Evolutionary conservation across 1,140 invertebrate species (phyloP).

Genomic region (Drosophila insularis): DNA sequence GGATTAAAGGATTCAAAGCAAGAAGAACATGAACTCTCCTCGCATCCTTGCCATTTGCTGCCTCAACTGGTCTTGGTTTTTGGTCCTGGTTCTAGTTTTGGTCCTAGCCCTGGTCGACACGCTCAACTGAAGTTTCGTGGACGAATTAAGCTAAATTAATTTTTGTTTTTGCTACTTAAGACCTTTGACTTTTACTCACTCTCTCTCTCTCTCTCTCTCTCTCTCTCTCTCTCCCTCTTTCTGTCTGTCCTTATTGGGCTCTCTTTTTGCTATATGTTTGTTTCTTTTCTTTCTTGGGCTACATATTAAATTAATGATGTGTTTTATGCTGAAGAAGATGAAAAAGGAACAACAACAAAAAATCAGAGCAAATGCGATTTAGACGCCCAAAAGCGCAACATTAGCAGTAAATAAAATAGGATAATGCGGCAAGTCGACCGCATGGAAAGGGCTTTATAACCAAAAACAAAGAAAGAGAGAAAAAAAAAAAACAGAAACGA

Average conservation of each 20-base stretch:
- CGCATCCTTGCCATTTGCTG: constrained; percentile 35
- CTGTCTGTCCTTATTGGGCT: too few species aligned
- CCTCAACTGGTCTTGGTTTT: background rate
- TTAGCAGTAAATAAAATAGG: constrained; percentile 80
- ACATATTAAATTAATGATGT: constrained; percentile 80
- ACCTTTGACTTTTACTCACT: constrained; percentile 69
- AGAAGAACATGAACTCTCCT: constrained; percentile 28
- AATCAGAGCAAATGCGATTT: constrained; percentile 77
- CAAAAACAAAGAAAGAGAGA: constrained; percentile 8
- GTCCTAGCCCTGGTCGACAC: constrained; percentile 33
- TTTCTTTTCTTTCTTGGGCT: constrained; percentile 27
- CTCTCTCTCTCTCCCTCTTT: constrained; percentile 12
- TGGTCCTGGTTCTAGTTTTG: background rate
- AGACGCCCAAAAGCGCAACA: constrained; percentile 72
- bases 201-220: constrained; percentile 28
- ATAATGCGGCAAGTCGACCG: constrained; percentile 77
- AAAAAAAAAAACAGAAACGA: constrained; percentile 15
- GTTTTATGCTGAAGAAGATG: constrained; percentile 62
- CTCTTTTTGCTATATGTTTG: constrained; percentile 25
- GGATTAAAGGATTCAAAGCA: constrained; percentile 76
- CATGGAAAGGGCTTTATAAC: constrained; percentile 44
- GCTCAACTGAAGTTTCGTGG: constrained; percentile 73
- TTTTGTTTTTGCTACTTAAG: constrained; percentile 75
- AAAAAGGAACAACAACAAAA: constrained; percentile 35
- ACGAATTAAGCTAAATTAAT: constrained; percentile 81